Conservation (phyloP, 1,140 invertebrate species). For the Cydia amplana region DNA sequence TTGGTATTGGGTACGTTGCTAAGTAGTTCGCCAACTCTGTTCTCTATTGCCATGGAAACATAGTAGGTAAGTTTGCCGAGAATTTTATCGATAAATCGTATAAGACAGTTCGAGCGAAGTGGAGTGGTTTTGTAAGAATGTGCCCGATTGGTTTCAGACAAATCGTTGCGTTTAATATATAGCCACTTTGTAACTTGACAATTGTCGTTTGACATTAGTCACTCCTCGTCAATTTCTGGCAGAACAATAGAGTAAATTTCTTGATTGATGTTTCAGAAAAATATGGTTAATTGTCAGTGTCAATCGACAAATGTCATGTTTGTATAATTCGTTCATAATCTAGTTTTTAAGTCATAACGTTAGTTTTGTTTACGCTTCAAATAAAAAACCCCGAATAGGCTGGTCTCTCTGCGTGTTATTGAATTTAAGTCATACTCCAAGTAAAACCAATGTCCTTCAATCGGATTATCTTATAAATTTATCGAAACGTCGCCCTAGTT, state of each 20-base stretch:
- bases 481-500: slow-evolving; percentile 4
- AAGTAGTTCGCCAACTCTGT: background rate
- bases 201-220: background rate
- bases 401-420: background rate
- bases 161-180: background rate
- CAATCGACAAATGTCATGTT: background rate
- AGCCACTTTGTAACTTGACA: background rate
- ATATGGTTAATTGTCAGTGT: background rate
- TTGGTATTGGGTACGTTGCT: background rate
- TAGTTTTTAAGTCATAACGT: too few species aligned
- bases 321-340: background rate
- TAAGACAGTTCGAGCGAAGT: slow-evolving; percentile 10
- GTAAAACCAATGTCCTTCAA: background rate
- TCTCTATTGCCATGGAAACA: slow-evolving; percentile 10
- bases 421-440: background rate
- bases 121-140: background rate
- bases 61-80: background rate
- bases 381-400: too few species aligned
- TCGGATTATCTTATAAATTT: background rate
- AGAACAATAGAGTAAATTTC: too few species aligned
- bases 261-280: too few species aligned
- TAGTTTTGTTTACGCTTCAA: too few species aligned
- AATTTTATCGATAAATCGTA: background rate
- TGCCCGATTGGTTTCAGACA: background rate
- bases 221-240: background rate